Evolutionary conservation across 2,113 vertebrate species (phyloP), one percentile per base, ranked within the genome.

Genomic region (Phrynosoma blainvillii): DNA sequence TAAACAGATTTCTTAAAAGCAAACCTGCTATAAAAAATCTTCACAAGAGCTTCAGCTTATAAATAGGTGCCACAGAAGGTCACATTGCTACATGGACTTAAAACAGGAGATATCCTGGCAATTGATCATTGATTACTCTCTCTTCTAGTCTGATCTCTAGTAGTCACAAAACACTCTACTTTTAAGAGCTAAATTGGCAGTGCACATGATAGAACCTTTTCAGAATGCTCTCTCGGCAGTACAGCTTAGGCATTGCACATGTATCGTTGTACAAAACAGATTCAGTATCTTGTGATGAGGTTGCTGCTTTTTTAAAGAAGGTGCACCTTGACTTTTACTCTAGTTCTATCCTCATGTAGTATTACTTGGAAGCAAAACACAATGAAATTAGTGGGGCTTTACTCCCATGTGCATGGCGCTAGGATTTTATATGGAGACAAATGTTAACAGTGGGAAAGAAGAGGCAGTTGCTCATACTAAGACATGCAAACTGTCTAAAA

Each of bases 131-230:
- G 88, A 77, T 87, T 89, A 90, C 79, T 89, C 84, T 87, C 75
- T 65, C 13, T 52, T 59, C 65, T 85, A 89, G 8, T 88, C 90
- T 89, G 77, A 87, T 86, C 68, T 91, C 88, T 70, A 94, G 90
- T 93, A 94, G 90, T 94, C 91, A 90, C 88, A 92, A 94, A 94
- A 94, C 1, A 92, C 92, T 94, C 93, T 42, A 56, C 82, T 84
- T 90, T 70, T 68, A 78, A 94, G 88, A 95, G 93, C 86, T 89
- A 77, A 87, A 86, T 68, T 95, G 95, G 95, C 93, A 95, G 94
- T 90, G 91, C 84, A 84, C 87, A 83, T 88, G 79, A 92, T 83
- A 88, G 40, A 30, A 52, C 87, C 75, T 92, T 90, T 91, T 93
- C 74, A 65, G 71, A 5, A 83, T 77, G 81, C 85, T 89, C 89